Evolutionary conservation across 2,797 vertebrate genomes (phyloP).

Genomic region (Gobio occitaniae): DNA sequence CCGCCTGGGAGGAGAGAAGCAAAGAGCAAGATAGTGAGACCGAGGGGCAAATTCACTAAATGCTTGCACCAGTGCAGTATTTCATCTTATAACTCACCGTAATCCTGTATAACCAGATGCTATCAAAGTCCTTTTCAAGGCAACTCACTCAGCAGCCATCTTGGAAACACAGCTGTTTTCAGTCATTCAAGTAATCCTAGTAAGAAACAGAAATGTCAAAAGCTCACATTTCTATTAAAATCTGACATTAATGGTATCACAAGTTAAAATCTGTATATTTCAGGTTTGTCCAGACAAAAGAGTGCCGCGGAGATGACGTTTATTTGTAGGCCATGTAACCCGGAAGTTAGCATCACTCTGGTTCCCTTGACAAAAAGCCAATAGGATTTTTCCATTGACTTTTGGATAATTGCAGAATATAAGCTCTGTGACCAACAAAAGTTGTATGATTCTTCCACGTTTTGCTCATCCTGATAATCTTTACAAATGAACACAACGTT

Average conservation of each 20-base stretch:
- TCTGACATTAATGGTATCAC: background rate
- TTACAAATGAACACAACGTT: background rate
- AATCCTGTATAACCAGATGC: background rate
- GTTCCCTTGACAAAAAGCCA: background rate
- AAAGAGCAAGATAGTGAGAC: background rate
- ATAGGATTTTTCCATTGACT: background rate
- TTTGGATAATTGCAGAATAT: background rate
- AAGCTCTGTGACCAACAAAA: background rate
- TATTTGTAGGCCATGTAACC: background rate
- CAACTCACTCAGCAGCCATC: background rate
- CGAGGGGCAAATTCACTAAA: slow-evolving; percentile 5
- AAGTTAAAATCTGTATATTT: background rate
- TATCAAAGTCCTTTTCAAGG: background rate
- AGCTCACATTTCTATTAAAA: background rate
- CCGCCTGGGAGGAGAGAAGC: background rate
- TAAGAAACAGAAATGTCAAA: background rate
- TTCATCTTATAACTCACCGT: background rate
- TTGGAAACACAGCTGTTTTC: slow-evolving; percentile 1
- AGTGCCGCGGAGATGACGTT: background rate
- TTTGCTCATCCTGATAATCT: background rate
- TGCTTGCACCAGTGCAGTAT: background rate
- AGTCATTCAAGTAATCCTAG: background rate
- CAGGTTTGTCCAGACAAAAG: background rate
- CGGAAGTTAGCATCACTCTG: background rate
- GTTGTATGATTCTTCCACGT: background rate